Evolutionary conservation across 2,797 vertebrate species (phyloP).

Genomic region (Emys orbicularis): DNA sequence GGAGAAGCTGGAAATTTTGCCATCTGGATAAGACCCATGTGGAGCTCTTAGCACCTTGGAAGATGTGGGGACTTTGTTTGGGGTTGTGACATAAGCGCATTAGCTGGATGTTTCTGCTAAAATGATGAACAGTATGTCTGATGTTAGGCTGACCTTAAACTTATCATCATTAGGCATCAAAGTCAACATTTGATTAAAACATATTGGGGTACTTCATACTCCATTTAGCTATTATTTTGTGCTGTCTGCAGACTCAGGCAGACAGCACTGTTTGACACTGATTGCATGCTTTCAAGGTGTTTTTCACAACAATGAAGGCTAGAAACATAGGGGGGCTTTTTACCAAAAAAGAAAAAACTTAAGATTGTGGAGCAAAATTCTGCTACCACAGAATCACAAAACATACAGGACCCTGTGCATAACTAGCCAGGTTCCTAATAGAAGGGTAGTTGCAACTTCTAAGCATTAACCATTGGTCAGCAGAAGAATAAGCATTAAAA

Average conservation of each 20-base stretch:
- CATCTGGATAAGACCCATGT: not conserved
- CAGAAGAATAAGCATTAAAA: not conserved
- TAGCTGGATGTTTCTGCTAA: not conserved
- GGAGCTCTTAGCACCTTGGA: slow-evolving; percentile 1
- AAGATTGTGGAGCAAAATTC: not conserved
- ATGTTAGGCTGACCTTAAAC: not conserved
- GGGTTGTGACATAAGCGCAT: not conserved
- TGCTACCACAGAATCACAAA: not conserved
- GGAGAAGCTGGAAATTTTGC: not conserved
- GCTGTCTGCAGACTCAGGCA: not conserved
- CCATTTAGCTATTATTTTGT: not conserved
- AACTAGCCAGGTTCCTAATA: not conserved
- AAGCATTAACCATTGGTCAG: not conserved
- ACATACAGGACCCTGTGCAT: not conserved
- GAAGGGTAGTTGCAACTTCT: not conserved
- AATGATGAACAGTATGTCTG: not conserved
- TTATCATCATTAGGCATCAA: not conserved
- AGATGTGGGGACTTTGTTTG: not conserved
- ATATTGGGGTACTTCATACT: not conserved
- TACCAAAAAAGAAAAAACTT: not conserved
- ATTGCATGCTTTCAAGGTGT: not conserved
- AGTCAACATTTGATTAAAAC: not conserved
- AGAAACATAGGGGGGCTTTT: not conserved
- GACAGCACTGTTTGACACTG: not conserved
- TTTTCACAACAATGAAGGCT: slow-evolving; percentile 21